phyloP scores from a whole-genome alignment of 92 coral and sea anemone species.

The Nematostella vectensis region DNA sequence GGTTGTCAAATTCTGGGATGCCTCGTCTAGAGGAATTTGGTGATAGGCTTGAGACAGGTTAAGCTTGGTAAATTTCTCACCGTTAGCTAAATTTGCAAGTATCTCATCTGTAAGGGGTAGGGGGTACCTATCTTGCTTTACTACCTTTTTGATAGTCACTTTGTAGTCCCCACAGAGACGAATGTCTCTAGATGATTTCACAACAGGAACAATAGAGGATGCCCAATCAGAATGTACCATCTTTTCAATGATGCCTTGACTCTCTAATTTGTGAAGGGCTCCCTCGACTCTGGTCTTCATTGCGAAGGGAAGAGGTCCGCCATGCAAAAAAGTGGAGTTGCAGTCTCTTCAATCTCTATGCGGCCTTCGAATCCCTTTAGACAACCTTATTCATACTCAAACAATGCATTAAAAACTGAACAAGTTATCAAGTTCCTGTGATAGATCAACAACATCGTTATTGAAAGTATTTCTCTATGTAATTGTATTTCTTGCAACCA shows the following conservation, averaged over 20 bases:
- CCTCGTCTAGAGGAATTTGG: conserved; percentile 17
- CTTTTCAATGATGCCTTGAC: no score
- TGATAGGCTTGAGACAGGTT: conserved; percentile 28
- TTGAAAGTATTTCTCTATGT: conserved; percentile 1
- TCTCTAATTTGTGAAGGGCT: no score
- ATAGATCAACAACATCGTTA: neutral
- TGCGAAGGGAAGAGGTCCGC: no score
- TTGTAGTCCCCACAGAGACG: conserved; percentile 33
- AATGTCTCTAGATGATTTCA: conserved; percentile 12
- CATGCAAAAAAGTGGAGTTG: conserved; percentile 24
- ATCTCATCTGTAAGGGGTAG: conserved; percentile 26
- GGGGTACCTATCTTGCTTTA: conserved; percentile 20
- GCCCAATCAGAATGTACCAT: conserved; percentile 36
- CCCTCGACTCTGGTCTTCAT: no score
- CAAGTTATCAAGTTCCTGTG: conserved; percentile 2
- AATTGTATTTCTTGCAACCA: neutral
- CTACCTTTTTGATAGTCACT: conserved; percentile 30
- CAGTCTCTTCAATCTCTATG: conserved; percentile 20
- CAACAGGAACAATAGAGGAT: conserved; percentile 21
- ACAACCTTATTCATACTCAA: no score
- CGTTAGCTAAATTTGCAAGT: neutral
- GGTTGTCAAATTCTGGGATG: conserved; percentile 11
- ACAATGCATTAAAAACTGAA: no score
- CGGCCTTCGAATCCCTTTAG: conserved; percentile 6
- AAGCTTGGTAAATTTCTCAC: conserved; percentile 8